phyloP scores from a whole-genome alignment of 2,888 invertebrate genomes.

The Eristalinus aeneus region DNA sequence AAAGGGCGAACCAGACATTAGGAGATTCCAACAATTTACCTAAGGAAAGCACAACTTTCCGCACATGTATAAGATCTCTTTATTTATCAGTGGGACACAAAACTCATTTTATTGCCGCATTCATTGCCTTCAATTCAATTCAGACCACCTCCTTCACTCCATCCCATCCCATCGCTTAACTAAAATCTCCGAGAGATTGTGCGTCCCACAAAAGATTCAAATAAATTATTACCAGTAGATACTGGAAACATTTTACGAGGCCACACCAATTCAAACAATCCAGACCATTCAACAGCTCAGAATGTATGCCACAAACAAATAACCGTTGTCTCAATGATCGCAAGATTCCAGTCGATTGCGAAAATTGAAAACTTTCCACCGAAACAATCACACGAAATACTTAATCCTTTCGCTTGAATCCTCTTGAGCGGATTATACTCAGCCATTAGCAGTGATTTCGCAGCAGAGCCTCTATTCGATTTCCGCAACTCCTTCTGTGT shows the following conservation, averaged over 20 bases:
- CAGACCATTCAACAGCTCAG: not conserved
- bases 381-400: not conserved
- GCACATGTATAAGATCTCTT: too few species aligned
- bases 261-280: not conserved
- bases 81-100: too few species aligned
- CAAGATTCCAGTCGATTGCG: not conserved
- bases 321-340: not conserved
- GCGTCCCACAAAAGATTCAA: too few species aligned
- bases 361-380: not conserved
- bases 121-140: too few species aligned
- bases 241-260: too few species aligned
- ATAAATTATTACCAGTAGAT: too few species aligned
- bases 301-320: not conserved
- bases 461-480: conserved; percentile 4
- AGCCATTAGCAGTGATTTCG: conserved; percentile 5
- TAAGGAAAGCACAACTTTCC: too few species aligned
- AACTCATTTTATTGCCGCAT: too few species aligned
- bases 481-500: not conserved
- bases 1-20: too few species aligned
- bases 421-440: conserved; percentile 10
- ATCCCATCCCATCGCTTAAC: too few species aligned
- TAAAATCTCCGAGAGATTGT: too few species aligned
- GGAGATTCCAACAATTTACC: too few species aligned
- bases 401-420: conserved; percentile 22
- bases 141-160: not conserved